A percentile compares a stretch with the other conserved stretches of the same genome.
phyloP scores from a whole-genome alignment of 2,797 vertebrate species.

The Setipinna tenuifilis region DNA sequence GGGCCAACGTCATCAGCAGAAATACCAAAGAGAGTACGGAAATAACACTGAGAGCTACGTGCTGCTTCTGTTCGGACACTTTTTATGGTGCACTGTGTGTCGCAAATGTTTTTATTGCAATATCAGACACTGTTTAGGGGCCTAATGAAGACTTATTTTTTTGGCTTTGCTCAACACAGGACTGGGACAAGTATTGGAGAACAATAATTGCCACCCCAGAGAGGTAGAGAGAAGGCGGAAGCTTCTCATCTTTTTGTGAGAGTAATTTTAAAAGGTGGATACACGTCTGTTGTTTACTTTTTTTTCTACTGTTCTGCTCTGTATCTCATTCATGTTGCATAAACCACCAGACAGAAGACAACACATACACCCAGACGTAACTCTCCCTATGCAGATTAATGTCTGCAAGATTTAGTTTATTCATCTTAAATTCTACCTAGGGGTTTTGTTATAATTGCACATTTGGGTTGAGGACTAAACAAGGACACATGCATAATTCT shows the following conservation, averaged over 20 bases:
- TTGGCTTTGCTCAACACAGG: slow-evolving; percentile 29
- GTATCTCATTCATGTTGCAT: background rate
- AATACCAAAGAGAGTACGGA: background rate
- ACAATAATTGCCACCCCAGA: slow-evolving; percentile 47
- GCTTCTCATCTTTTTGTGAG: slow-evolving; percentile 19
- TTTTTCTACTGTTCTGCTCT: slow-evolving; percentile 18
- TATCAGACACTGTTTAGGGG: slow-evolving; percentile 27
- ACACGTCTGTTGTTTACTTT: slow-evolving; percentile 32
- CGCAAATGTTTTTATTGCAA: background rate
- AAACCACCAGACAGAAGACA: background rate
- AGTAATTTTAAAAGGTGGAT: slow-evolving; percentile 28
- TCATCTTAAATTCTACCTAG: background rate
- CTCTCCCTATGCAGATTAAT: background rate
- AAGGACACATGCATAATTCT: slow-evolving; percentile 37
- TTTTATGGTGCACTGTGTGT: background rate
- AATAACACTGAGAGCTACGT: background rate
- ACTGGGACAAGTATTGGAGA: slow-evolving; percentile 38
- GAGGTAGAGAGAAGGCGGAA: background rate
- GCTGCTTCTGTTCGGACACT: background rate
- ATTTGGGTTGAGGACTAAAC: background rate
- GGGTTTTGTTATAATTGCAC: background rate
- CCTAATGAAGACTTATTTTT: slow-evolving; percentile 42
- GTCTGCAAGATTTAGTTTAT: slow-evolving; percentile 32
- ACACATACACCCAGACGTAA: background rate
- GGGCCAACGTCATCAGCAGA: slow-evolving; percentile 14